Evolutionary conservation across 2,888 invertebrate species (phyloP), one percentile per base, ranked within the genome.

Genomic region (Stegana nigrithorax): DNA sequence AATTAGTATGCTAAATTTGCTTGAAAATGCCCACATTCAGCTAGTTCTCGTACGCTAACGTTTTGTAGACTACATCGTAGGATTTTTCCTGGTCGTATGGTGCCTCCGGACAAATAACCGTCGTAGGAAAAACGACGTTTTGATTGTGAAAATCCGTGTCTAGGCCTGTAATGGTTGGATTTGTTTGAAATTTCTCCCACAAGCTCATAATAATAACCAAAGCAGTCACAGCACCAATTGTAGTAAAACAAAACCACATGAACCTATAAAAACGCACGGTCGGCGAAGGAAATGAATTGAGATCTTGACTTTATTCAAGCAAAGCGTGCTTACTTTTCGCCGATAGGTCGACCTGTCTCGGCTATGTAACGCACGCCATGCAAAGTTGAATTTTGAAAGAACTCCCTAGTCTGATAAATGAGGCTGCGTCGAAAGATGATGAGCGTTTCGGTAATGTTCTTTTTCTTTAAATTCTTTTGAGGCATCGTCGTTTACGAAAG

Each of bases 101-200:
- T 63, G 86, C 85, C 51, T 83, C 72, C 10, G 87, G 88, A 73
- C 93, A 93, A 57, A 93, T 85, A 0, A 91, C 91, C 0, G 92
- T 88, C 0, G 92, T 90, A 2, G 92, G 93, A 83, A 92, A 93
- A 3, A 91, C 89, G 0, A 93, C 91, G 75, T 92, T 91, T 90
- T 92, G 93, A 78, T 91, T 92, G 79, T 93, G 92, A 78, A 92
- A 93, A 84, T 93, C 92, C 0, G 92, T 93, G 80, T 93, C 93
- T 73, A 93, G 87, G 45, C 92, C 92, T 27, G 93, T 93, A 59
- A 93, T 92, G 0, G 93, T 93, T 4, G 94, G 93, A 86, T 92
- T 92, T 0, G 92, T 93, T 87, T 93, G 92, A 83, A 94, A 94
- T 82, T 93, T 93, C 74, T 92, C 90, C 93, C 93, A 92, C 27